Base-by-base conservation (phyloP, 2,888 invertebrate genomes). In the Tinea trinotella region DNA sequence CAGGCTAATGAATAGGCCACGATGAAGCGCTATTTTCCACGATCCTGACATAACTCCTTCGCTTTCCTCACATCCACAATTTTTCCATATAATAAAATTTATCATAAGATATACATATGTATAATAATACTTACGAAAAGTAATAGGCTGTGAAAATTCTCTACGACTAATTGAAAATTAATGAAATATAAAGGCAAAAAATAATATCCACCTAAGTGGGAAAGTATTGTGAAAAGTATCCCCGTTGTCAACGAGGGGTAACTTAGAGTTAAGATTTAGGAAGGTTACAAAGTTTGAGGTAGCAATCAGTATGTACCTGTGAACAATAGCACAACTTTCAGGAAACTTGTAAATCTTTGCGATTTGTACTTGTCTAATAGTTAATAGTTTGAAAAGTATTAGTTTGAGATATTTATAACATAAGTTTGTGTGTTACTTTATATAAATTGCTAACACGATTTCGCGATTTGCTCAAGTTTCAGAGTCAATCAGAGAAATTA, bases 241-340 rank as follows among this genome's bases (percentile, higher is more conserved):
- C 63, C 67, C 63, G 63, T 63, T 71, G 71, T 72, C 71, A 71
- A 68, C 71, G 62, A 63, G 49, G 36, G 62, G 62, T 67, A 74
- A 75, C 68, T 74, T 75, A 46, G 61, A 65, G 22, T 24, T 18
- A 53, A 72, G 71, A 76, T 75, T 76, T 74, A 75, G 66, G 68
- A 71, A 64, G 72, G 70, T 71, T 65, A 59, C 59, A 58, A 64
- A 74, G 64, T 74, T 75, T 66, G 50, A 63, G 65, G 65, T 66
- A 50, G 66, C 64, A 66, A 64, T 61, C 65, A 64, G 61, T 60
- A 24, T 1, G 30, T 55, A 53, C 49, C 15, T 48, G 13, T 40
- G 40, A 15, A 15, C 13, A 12, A 15, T 15, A 13, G 40, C 40
- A 13, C 2, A 40, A 40, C 13, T 40, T 40, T 7, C 13, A 40